Base-by-base conservation (phyloP, 2,113 vertebrate genomes). In the Rallus limicola region DNA sequence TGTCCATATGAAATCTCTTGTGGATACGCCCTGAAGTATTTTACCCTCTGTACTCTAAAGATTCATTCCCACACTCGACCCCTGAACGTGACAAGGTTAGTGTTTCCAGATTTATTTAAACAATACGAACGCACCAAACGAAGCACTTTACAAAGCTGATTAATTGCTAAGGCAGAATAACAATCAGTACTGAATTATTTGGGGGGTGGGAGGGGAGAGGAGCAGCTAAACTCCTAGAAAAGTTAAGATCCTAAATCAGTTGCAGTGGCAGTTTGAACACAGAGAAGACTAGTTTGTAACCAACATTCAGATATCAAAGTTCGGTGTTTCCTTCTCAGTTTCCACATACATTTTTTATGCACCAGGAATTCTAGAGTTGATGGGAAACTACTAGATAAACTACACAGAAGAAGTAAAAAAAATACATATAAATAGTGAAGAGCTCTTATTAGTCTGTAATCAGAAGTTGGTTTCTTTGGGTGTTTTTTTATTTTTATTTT, bases 1-100 rank as follows among this genome's bases (percentile, higher is more conserved):
- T 98, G 98, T 98, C 98, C 97, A 83, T 96, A 95, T 96, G 88
- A 97, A 98, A 97, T 98, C 98, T 98, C 98, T 98, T 97, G 98
- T 97, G 98, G 97, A 97, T 98, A 96, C 11, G 97, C 96, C 97
- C 98, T 98, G 97, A 98, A 98, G 98, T 98, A 98, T 98, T 98
- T 98, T 98, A 98, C 96, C 96, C 94, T 97, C 93, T 96, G 95
- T 96, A 92, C 46, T 96, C 92, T 91, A 89, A 95, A 98, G 96
- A 98, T 98, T 98, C 97, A 98, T 98, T 98, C 98, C 97, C 97
- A 98, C 95, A 98, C 98, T 98, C 97, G 88, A 98, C 97, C 97
- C 90, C 97, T 97, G 97, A 97, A 98, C 9, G 95, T 97, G 97
- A 98, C 97, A 98, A 97, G 97, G 97, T 98, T 98, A 98, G 96